Evolutionary conservation across 2,113 vertebrate genomes (phyloP).

Genomic region (Diadophis punctatus): DNA sequence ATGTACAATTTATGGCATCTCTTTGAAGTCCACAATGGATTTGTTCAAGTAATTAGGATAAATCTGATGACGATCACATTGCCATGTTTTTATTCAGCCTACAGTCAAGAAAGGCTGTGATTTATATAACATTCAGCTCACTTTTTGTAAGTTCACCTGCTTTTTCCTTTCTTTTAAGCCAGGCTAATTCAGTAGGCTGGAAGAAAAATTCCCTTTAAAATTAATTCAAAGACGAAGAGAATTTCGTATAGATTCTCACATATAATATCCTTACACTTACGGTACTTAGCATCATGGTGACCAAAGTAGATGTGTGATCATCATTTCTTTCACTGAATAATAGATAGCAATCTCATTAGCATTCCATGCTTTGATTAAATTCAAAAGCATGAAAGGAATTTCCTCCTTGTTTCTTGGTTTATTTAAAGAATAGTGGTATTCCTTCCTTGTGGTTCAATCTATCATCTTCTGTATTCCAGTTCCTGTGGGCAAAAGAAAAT

Average conservation of each 20-base stretch:
- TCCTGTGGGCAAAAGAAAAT: not conserved
- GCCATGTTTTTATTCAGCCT: not conserved
- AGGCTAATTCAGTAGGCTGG: not conserved
- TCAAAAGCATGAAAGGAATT: not conserved
- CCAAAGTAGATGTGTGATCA: not conserved
- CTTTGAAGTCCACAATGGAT: slow-evolving; percentile 44
- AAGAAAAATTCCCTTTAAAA: not conserved
- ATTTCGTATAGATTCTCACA: not conserved
- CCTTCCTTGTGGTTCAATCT: not conserved
- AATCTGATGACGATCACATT: not conserved
- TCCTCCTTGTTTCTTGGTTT: not conserved
- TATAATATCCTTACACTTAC: not conserved
- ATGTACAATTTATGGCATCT: slow-evolving; percentile 53
- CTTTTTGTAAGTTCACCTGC: not conserved
- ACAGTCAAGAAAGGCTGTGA: not conserved
- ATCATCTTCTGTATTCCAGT: not conserved
- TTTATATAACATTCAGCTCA: not conserved
- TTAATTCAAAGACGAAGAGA: not conserved
- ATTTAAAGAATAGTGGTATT: not conserved
- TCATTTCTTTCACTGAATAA: not conserved
- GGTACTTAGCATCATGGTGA: not conserved
- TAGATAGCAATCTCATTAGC: not conserved
- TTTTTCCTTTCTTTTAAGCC: not conserved
- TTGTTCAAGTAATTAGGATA: slow-evolving; percentile 34
- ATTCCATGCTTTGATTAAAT: not conserved